phyloP scores from a whole-genome alignment of 2,888 invertebrate genomes.

The Chaitophorus viminalis region DNA sequence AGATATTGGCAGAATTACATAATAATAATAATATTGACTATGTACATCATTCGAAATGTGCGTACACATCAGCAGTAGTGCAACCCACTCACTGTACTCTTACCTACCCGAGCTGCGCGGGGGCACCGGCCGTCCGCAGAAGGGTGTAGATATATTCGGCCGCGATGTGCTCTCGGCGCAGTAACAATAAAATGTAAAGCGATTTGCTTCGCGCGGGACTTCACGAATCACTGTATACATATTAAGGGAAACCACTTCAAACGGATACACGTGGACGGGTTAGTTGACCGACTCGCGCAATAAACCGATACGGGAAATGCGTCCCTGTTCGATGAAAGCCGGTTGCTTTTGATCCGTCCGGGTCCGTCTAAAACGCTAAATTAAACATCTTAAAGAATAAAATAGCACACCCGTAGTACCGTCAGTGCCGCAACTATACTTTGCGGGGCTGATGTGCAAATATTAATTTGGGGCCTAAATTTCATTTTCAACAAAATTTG shows the following conservation, averaged over 20 bases:
- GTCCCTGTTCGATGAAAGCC: not conserved
- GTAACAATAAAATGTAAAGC: too few relatives aligned
- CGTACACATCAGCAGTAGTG: too few relatives aligned
- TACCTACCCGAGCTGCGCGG: not conserved
- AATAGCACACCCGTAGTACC: not conserved
- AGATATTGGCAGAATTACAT: slow-evolving; percentile 9
- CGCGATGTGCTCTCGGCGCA: too few relatives aligned
- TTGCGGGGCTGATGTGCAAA: too few relatives aligned
- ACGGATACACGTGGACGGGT: not conserved
- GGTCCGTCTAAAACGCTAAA: not conserved
- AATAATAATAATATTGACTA: too few relatives aligned
- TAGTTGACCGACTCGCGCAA: not conserved
- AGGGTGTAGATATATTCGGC: too few relatives aligned
- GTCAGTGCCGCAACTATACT: too few relatives aligned
- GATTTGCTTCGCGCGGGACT: too few relatives aligned
- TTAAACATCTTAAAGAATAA: slow-evolving; percentile 27
- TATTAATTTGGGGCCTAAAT: too few relatives aligned
- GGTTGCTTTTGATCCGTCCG: slow-evolving; percentile 11
- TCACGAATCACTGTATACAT: not conserved
- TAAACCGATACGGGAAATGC: slow-evolving; percentile 7
- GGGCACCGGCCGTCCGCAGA: too few relatives aligned
- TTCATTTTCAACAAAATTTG: too few relatives aligned
- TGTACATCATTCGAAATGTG: not conserved
- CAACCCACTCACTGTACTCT: not conserved
- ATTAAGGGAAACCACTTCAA: slow-evolving; percentile 20